Percentiles rank a stretch among this genome's conserved stretches.
These are phyloP conservation scores for Chinchilla lanigera DNA, from an alignment of 2,113 vertebrate genomes.

Conservation along the genomic window DNA sequence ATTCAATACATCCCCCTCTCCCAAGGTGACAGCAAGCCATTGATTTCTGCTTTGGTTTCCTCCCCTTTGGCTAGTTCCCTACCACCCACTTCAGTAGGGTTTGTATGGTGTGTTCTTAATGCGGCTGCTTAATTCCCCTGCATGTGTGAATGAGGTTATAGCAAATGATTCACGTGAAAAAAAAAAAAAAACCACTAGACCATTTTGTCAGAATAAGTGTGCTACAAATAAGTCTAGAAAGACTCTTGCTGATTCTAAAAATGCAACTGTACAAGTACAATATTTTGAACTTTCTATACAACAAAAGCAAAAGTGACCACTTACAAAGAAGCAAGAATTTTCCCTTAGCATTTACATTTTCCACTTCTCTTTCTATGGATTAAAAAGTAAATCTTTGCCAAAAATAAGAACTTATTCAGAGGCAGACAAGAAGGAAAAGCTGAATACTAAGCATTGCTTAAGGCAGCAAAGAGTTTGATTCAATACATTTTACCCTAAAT, in stretches of 20 bases:
- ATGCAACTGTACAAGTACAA: constrained; percentile 59
- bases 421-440: constrained; percentile 72
- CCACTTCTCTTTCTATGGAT: constrained; percentile 57
- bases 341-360: constrained; percentile 63
- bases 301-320: constrained; percentile 65
- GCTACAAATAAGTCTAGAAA: constrained; percentile 27
- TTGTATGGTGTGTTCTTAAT: neutral
- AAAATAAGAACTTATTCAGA: constrained; percentile 79
- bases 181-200: constrained; percentile 46
- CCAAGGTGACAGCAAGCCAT: neutral
- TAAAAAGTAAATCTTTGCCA: constrained; percentile 72
- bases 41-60: neutral
- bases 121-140: neutral
- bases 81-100: neutral
- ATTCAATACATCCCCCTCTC: neutral
- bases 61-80: constrained; percentile 1
- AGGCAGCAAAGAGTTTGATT: constrained; percentile 78
- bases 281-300: constrained; percentile 61
- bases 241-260: constrained; percentile 19
- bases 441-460: constrained; percentile 72
- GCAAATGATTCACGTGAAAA: constrained; percentile 30
- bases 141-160: constrained; percentile 41
- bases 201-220: neutral
- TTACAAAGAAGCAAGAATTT: constrained; percentile 62
- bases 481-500: constrained; percentile 81